Evolutionary conservation across 1,140 invertebrate species (phyloP).

Genomic region (Charaxes varanes): DNA sequence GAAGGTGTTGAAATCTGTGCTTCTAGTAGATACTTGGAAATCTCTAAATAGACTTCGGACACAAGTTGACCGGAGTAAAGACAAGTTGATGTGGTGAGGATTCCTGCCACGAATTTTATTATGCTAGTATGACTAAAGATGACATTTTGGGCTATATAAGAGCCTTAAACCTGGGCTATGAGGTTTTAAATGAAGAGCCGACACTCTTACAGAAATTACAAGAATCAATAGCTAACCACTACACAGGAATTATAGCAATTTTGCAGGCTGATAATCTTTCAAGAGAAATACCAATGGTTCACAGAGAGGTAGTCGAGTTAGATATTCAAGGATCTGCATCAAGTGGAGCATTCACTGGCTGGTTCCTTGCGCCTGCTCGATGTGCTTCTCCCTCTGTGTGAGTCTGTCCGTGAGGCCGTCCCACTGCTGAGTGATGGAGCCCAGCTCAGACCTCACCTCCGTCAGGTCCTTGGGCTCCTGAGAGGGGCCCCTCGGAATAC

Average conservation of each 20-base stretch:
- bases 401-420: too few relatives aligned
- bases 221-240: slow-evolving; percentile 75
- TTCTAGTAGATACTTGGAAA: too few relatives aligned
- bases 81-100: too few relatives aligned
- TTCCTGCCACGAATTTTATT: slow-evolving; percentile 64
- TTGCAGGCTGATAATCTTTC: slow-evolving; percentile 84
- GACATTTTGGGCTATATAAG: slow-evolving; percentile 80
- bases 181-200: slow-evolving; percentile 75
- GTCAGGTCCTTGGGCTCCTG: too few relatives aligned
- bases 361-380: too few relatives aligned
- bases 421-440: too few relatives aligned
- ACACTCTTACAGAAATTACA: slow-evolving; percentile 76
- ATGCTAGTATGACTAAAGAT: slow-evolving; percentile 76
- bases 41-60: too few relatives aligned
- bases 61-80: too few relatives aligned
- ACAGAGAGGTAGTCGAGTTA: slow-evolving; percentile 84
- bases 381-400: too few relatives aligned
- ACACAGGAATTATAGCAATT: slow-evolving; percentile 77
- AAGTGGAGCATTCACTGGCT: slow-evolving; percentile 81
- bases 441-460: too few relatives aligned
- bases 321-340: slow-evolving; percentile 81
- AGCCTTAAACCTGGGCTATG: slow-evolving; percentile 76
- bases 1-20: too few relatives aligned
- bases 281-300: slow-evolving; percentile 82
- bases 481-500: too few relatives aligned